Evolutionary conservation across 2,888 invertebrate genomes (phyloP).

Genomic region (Chalcis sispes): DNA sequence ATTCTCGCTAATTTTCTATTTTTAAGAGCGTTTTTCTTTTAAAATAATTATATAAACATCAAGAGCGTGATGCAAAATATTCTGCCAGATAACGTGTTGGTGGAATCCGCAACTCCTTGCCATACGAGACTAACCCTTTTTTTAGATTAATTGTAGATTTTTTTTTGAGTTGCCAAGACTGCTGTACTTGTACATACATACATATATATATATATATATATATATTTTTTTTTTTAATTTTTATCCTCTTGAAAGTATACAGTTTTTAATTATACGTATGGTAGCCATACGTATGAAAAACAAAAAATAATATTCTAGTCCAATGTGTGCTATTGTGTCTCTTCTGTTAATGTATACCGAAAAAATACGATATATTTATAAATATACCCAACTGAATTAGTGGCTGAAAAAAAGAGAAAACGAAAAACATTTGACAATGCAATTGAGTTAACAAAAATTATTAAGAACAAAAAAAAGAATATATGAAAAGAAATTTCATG

Average conservation of each 20-base stretch:
- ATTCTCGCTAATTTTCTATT: slow-evolving; percentile 45
- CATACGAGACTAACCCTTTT: slow-evolving; percentile 58
- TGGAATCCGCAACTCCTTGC: slow-evolving; percentile 55
- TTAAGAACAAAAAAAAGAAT: not conserved
- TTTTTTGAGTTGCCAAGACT: slow-evolving; percentile 62
- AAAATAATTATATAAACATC: slow-evolving; percentile 34
- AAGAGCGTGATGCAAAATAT: slow-evolving; percentile 28
- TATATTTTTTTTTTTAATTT: too few relatives aligned
- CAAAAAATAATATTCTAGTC: slow-evolving; percentile 63
- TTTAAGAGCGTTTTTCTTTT: slow-evolving; percentile 48
- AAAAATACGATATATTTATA: slow-evolving; percentile 3
- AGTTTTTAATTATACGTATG: slow-evolving; percentile 60
- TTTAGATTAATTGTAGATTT: slow-evolving; percentile 53
- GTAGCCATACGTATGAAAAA: slow-evolving; percentile 46
- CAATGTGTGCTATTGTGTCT: slow-evolving; percentile 61
- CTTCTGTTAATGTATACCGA: slow-evolving; percentile 40
- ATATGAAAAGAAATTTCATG: slow-evolving; percentile 1
- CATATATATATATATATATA: not conserved
- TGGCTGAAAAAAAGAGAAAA: not conserved
- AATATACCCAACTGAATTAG: slow-evolving; percentile 27
- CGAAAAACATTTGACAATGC: slow-evolving; percentile 13
- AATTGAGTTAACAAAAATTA: slow-evolving; percentile 7
- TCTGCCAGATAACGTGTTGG: slow-evolving; percentile 38
- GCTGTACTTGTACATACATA: slow-evolving; percentile 63
- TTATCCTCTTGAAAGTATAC: too few relatives aligned